Percentiles rank a stretch among this genome's conserved stretches.
Conservation (phyloP, 2,888 invertebrate genomes). For the Leptinotarsa tumamoca region DNA sequence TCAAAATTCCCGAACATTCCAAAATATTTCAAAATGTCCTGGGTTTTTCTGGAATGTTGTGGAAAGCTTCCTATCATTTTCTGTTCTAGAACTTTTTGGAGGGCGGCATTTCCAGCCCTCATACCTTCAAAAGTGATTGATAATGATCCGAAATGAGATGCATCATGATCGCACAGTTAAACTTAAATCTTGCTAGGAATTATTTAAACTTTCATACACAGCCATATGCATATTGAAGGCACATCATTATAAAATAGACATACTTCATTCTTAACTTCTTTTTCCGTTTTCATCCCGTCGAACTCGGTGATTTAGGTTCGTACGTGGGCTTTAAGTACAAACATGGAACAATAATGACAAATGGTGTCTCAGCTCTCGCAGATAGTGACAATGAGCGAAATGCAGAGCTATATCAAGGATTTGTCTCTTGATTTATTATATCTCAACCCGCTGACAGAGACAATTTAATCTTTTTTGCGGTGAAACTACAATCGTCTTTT, state of each 20-base stretch:
- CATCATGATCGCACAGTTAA: too few species aligned
- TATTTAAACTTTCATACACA: neutral
- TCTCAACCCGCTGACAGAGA: constrained; percentile 49
- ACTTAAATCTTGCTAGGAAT: too few species aligned
- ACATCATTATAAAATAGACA: neutral
- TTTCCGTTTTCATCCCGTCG: neutral
- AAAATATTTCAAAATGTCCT: too few species aligned
- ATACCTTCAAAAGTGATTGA: too few species aligned
- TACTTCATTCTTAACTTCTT: neutral
- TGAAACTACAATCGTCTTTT: constrained; percentile 41
- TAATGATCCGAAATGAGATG: too few species aligned
- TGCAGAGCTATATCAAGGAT: constrained; percentile 51
- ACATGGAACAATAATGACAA: constrained; percentile 48
- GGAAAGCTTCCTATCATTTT: too few species aligned
- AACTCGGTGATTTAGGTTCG: constrained; percentile 31
- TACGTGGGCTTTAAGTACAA: constrained; percentile 36
- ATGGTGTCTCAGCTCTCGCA: constrained; percentile 43
- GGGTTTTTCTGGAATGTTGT: too few species aligned
- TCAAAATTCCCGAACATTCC: too few species aligned
- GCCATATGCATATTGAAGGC: neutral
- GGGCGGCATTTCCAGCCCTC: too few species aligned
- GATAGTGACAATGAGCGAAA: constrained; percentile 54
- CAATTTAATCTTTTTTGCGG: constrained; percentile 52
- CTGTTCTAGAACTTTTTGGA: too few species aligned
- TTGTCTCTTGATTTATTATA: constrained; percentile 54